phyloP scores from a whole-genome alignment of 2,113 vertebrate genomes.

The Chaetodon auriga region DNA sequence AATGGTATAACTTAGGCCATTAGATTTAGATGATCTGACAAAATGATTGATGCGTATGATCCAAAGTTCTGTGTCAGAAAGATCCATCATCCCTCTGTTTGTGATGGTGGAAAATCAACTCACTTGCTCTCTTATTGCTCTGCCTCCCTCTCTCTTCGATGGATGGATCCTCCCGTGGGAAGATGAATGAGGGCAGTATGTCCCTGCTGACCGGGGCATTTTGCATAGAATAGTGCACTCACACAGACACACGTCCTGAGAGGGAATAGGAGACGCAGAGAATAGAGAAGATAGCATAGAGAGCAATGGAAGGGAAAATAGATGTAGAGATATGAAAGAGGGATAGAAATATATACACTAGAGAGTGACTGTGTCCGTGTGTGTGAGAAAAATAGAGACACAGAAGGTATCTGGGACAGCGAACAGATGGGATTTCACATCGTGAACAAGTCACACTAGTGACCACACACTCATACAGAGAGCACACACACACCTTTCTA shows the following conservation, averaged over 20 bases:
- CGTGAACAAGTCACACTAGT: slow-evolving; percentile 21
- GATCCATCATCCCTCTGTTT: slow-evolving; percentile 55
- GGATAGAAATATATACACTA: background rate
- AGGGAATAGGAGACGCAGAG: slow-evolving; percentile 22
- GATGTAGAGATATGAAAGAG: slow-evolving; percentile 3
- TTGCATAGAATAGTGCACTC: slow-evolving; percentile 40
- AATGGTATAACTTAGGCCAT: slow-evolving; percentile 16
- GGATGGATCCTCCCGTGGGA: slow-evolving; percentile 64
- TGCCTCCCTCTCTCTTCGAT: slow-evolving; percentile 44
- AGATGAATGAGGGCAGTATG: slow-evolving; percentile 75
- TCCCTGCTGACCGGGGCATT: slow-evolving; percentile 64
- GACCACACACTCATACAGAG: slow-evolving; percentile 34
- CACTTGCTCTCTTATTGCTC: slow-evolving; percentile 39
- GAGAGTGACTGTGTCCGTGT: slow-evolving; percentile 1
- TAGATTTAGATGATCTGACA: slow-evolving; percentile 54
- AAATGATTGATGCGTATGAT: slow-evolving; percentile 45
- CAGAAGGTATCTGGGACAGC: slow-evolving; percentile 38
- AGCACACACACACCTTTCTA: slow-evolving; percentile 31
- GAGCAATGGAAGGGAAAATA: slow-evolving; percentile 22
- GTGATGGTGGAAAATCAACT: slow-evolving; percentile 55
- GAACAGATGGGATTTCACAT: slow-evolving; percentile 50
- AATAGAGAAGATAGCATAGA: slow-evolving; percentile 18
- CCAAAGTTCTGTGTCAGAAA: slow-evolving; percentile 23
- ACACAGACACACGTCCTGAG: slow-evolving; percentile 32
- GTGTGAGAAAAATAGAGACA: slow-evolving; percentile 1